Conservation (phyloP, 2,797 vertebrate species). For the Poeciliopsis turneri region DNA sequence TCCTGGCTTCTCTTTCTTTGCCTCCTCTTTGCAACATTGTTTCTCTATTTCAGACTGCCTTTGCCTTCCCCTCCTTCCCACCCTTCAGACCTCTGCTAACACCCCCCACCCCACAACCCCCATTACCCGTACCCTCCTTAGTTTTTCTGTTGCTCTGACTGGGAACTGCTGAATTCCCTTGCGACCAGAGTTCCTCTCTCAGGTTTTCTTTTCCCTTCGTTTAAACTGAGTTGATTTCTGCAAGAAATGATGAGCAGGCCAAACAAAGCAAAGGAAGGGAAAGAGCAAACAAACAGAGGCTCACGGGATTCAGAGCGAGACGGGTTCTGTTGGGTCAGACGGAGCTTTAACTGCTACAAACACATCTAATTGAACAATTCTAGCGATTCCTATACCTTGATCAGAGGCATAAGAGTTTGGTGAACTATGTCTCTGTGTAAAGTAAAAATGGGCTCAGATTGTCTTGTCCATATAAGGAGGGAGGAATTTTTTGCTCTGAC, state of each 20-base stretch:
- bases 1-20: slow-evolving; percentile 31
- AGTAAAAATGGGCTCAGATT: slow-evolving; percentile 57
- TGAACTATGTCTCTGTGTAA: slow-evolving; percentile 32
- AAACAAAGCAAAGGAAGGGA: slow-evolving; percentile 20
- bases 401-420: slow-evolving; percentile 17
- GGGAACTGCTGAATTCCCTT: slow-evolving; percentile 31
- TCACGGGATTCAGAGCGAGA: slow-evolving; percentile 16
- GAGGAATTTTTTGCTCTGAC: slow-evolving; percentile 80
- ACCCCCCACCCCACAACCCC: not conserved
- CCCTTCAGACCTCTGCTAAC: not conserved
- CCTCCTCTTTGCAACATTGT: slow-evolving; percentile 21
- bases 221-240: slow-evolving; percentile 35
- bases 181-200: slow-evolving; percentile 33
- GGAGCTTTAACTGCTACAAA: not conserved
- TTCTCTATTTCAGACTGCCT: slow-evolving; percentile 23
- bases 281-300: slow-evolving; percentile 42
- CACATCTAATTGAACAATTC: not conserved
- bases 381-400: slow-evolving; percentile 10
- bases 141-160: slow-evolving; percentile 27
- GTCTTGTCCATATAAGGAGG: slow-evolving; percentile 83
- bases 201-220: slow-evolving; percentile 27
- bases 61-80: not conserved
- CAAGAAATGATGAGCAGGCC: slow-evolving; percentile 11
- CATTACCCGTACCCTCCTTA: slow-evolving; percentile 3
- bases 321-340: slow-evolving; percentile 13